Evolutionary conservation across 2,888 invertebrate genomes (phyloP).

Genomic region (Sinopyrophorus schimmeli): DNA sequence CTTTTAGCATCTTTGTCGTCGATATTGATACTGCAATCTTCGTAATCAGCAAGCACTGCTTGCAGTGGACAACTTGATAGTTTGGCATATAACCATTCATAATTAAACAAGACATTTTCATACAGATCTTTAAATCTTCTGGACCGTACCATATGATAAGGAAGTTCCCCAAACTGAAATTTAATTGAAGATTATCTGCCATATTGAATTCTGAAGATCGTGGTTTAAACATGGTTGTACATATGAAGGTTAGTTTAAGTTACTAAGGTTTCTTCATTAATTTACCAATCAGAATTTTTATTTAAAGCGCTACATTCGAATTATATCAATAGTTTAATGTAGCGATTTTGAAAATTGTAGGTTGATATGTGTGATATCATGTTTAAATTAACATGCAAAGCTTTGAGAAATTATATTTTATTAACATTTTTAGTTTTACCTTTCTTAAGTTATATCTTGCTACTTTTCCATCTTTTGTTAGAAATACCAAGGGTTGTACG

Average conservation of each 20-base stretch:
- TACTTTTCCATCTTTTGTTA: constrained; percentile 85
- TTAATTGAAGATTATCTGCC: no score
- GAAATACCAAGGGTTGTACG: constrained; percentile 88
- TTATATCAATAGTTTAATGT: no score
- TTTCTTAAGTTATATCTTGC: constrained; percentile 93
- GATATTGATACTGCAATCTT: constrained; percentile 84
- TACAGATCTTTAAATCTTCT: constrained; percentile 89
- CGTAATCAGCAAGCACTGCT: constrained; percentile 92
- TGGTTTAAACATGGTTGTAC: no score
- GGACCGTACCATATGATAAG: constrained; percentile 91
- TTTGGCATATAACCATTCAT: constrained; percentile 96
- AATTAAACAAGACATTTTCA: constrained; percentile 92
- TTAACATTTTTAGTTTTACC: constrained; percentile 64
- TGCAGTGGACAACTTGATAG: constrained; percentile 94
- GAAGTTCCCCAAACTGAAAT: constrained; percentile 87
- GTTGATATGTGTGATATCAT: no score
- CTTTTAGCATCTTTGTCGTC: constrained; percentile 80
- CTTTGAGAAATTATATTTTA: background rate
- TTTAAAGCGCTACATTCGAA: no score
- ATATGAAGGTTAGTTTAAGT: no score
- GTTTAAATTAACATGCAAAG: constrained; percentile 3
- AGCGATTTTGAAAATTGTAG: no score
- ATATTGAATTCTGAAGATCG: no score
- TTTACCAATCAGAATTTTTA: no score
- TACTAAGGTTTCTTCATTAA: no score